Evolutionary conservation across 2,888 invertebrate species (phyloP).

Genomic region (Pristionchus mayeri): DNA sequence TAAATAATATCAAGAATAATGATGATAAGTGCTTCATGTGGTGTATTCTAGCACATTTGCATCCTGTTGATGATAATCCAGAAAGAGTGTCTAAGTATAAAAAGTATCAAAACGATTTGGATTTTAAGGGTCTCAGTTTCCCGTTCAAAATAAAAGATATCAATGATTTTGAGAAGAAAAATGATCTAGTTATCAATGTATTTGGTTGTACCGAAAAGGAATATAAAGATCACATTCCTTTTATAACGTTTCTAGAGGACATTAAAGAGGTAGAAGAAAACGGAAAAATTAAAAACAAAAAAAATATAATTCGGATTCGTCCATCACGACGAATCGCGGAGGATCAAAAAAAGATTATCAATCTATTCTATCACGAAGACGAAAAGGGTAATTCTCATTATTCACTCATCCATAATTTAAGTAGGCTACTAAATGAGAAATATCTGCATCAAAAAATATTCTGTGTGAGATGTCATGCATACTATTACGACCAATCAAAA

Average conservation of each 20-base stretch:
- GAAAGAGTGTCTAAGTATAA: conserved; percentile 56
- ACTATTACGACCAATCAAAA: conserved; percentile 52
- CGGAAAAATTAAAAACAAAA: neutral
- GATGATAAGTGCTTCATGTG: conserved; percentile 59
- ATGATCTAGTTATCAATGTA: conserved; percentile 58
- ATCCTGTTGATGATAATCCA: conserved; percentile 53
- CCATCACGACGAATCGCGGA: conserved; percentile 51
- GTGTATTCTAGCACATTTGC: conserved; percentile 55
- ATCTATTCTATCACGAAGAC: conserved; percentile 56
- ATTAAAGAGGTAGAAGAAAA: too few relatives aligned
- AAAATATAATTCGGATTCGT: conserved; percentile 48
- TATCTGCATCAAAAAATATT: conserved; percentile 54
- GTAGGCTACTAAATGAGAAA: conserved; percentile 51
- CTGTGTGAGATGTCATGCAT: conserved; percentile 55
- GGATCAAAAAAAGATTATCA: conserved; percentile 53
- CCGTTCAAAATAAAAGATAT: conserved; percentile 57
- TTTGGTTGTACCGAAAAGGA: conserved; percentile 52
- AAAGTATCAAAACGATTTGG: conserved; percentile 53
- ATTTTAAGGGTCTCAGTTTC: conserved; percentile 56
- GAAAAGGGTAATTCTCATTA: conserved; percentile 56
- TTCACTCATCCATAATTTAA: conserved; percentile 55
- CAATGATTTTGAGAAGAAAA: conserved; percentile 60
- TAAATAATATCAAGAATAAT: conserved; percentile 55
- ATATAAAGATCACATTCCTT: neutral
- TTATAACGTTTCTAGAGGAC: conserved; percentile 45